Conservation (phyloP, 2,113 vertebrate species). For the Gallinago paraguaiae region DNA sequence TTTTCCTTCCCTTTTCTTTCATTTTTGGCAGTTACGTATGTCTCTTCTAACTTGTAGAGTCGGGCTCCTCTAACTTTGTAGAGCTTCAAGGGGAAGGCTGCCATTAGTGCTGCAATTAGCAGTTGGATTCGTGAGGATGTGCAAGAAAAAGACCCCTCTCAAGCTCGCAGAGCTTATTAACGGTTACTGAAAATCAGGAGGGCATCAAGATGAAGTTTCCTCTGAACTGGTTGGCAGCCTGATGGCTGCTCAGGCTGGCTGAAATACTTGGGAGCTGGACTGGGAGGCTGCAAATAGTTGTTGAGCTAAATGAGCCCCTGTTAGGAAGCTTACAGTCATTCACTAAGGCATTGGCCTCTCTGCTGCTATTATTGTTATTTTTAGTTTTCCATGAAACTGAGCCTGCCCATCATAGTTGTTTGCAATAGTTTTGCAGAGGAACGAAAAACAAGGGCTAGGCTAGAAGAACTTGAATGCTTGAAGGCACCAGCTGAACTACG, state of each 20-base stretch:
- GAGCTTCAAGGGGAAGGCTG: neutral
- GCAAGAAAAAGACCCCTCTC: neutral
- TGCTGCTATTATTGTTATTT: neutral
- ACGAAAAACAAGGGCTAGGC: neutral
- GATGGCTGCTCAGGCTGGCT: neutral
- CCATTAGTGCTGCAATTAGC: neutral
- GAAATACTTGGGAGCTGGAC: neutral
- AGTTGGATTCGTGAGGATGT: neutral
- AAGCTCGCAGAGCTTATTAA: neutral
- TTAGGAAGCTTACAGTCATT: neutral
- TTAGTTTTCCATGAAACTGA: neutral
- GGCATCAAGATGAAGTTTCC: neutral
- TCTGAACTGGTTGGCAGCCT: neutral
- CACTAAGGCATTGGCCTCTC: neutral
- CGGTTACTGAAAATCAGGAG: neutral
- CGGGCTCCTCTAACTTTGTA: neutral
- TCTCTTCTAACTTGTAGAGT: neutral
- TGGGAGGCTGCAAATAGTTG: neutral
- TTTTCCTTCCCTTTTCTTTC: rapidly evolving
- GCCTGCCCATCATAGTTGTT: neutral
- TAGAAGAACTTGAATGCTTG: neutral
- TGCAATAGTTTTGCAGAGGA: neutral
- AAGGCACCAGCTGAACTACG: neutral
- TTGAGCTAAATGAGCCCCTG: neutral
- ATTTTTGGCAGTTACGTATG: neutral